A percentile compares a stretch with the other conserved stretches of the same genome.
Evolutionary conservation across 2,113 vertebrate genomes (phyloP).

Genomic region (Gymnorhina tibicen): DNA sequence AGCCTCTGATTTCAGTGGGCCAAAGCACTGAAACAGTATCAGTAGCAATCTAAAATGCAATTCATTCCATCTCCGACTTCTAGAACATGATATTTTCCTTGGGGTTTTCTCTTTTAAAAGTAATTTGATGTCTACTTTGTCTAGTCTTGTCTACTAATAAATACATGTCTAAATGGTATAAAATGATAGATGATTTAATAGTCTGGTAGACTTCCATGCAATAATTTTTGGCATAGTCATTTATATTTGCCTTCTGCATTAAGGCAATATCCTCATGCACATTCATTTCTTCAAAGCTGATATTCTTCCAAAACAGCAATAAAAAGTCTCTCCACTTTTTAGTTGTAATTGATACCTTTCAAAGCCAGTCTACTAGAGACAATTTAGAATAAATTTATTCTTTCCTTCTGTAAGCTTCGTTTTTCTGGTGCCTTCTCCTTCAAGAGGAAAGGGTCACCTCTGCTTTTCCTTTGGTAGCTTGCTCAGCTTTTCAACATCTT

Average conservation of each 20-base stretch:
- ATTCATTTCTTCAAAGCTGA: not conserved
- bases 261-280: not conserved
- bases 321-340: not conserved
- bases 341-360: not conserved
- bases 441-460: not conserved
- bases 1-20: not conserved
- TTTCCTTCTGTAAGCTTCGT: not conserved
- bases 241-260: not conserved
- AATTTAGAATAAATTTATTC: not conserved
- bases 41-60: not conserved
- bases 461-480: not conserved
- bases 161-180: not conserved
- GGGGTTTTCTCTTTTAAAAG: not conserved
- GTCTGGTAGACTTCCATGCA: not conserved
- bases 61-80: not conserved
- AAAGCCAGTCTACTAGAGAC: not conserved
- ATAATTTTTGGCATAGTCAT: not conserved
- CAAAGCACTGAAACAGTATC: not conserved
- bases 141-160: not conserved
- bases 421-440: not conserved
- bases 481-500: not conserved
- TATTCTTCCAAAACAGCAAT: not conserved
- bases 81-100: not conserved
- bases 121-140: not conserved
- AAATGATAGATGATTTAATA: not conserved